Conservation (phyloP, 1,140 invertebrate genomes). For the Drosophila sp. region DNA sequence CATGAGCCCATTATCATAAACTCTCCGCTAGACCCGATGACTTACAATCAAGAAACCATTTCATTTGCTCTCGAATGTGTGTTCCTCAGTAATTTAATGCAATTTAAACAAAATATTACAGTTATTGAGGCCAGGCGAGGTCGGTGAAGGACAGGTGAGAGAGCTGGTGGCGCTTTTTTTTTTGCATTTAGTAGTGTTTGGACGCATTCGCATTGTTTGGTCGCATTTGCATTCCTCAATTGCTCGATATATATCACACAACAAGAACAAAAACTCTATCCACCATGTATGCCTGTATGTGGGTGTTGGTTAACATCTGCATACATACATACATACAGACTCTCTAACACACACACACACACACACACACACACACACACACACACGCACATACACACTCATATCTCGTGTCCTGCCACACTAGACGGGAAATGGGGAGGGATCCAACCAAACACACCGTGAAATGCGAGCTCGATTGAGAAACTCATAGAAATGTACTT, state of each 20-base stretch:
- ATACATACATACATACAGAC: slow-evolving; percentile 1
- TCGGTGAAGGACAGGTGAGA: slow-evolving; percentile 90
- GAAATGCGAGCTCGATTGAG: not conserved
- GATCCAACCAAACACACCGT: too few species aligned
- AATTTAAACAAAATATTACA: slow-evolving; percentile 83
- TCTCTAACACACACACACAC: not conserved
- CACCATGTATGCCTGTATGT: not conserved
- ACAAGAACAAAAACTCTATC: not conserved
- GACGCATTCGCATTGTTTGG: slow-evolving; percentile 23
- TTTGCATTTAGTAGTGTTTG: slow-evolving; percentile 48
- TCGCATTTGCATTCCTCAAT: slow-evolving; percentile 15
- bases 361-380: slow-evolving; percentile 4
- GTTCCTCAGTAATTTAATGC: slow-evolving; percentile 48
- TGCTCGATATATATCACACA: slow-evolving; percentile 12
- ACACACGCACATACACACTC: not conserved
- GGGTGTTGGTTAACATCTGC: slow-evolving; percentile 1
- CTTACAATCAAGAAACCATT: not conserved
- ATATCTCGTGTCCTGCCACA: slow-evolving; percentile 6
- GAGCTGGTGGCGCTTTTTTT: slow-evolving; percentile 47
- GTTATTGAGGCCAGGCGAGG: slow-evolving; percentile 90
- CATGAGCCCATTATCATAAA: not conserved
- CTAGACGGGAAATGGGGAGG: not conserved
- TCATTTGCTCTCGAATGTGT: slow-evolving; percentile 10
- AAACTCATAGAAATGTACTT: slow-evolving; percentile 6
- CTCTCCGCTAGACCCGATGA: not conserved